These are phyloP conservation scores for Stenotaenia linearis DNA, from an alignment of 2,888 invertebrate genomes.

Conservation along the genomic window DNA sequence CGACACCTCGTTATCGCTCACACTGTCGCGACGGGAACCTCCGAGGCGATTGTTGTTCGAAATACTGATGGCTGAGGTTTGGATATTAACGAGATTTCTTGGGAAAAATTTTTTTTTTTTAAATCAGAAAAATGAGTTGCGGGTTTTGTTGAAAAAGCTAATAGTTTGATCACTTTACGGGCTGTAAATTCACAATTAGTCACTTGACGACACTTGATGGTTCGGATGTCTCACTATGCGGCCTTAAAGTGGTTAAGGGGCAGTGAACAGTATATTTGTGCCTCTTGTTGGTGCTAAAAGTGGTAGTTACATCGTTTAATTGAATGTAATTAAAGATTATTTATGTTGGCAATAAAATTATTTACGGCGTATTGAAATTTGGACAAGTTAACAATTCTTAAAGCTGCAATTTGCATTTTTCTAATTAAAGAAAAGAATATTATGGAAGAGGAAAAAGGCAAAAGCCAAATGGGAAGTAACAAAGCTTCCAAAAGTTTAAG, in stretches of 20 bases:
- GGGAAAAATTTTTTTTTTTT: background rate
- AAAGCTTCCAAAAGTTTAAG: too few relatives aligned
- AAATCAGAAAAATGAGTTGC: too few relatives aligned
- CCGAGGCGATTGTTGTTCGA: background rate
- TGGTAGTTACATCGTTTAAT: background rate
- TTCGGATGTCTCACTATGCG: background rate
- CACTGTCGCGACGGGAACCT: background rate
- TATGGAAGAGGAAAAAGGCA: too few relatives aligned
- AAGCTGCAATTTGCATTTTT: too few relatives aligned
- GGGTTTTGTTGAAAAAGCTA: too few relatives aligned
- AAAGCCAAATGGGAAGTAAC: too few relatives aligned
- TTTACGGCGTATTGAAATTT: background rate
- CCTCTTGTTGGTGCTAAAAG: background rate
- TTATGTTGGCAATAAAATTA: background rate
- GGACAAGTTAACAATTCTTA: too few relatives aligned
- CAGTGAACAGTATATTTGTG: background rate
- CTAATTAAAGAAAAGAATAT: too few relatives aligned
- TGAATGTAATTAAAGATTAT: background rate
- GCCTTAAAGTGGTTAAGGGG: background rate
- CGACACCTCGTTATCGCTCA: background rate
- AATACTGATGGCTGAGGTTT: background rate
- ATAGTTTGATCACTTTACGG: background rate
- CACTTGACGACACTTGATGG: background rate
- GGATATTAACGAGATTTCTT: background rate
- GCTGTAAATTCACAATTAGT: background rate